Percentiles rank a stretch among this genome's conserved stretches.
Evolutionary conservation across 2,888 invertebrate genomes (phyloP).

Genomic region (Pogonocherus hispidulus): DNA sequence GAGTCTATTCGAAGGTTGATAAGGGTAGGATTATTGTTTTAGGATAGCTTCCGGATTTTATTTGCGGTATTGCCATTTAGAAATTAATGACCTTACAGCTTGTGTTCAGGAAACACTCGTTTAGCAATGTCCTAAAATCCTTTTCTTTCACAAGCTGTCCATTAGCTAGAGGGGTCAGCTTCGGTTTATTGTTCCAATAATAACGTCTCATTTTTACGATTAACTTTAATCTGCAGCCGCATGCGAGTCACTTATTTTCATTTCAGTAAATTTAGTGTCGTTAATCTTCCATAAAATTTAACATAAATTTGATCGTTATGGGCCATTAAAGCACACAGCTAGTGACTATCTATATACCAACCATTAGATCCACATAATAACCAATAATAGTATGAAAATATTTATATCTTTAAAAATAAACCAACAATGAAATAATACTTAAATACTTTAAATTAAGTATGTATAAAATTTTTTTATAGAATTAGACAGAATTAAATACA

Average conservation of each 20-base stretch:
- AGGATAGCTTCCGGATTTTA: constrained; percentile 25
- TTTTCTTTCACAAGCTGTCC: constrained; percentile 4
- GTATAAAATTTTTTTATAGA: too few species aligned
- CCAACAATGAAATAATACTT: too few species aligned
- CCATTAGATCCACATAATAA: too few species aligned
- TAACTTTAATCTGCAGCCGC: neutral
- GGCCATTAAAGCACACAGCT: too few species aligned
- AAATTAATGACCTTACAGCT: constrained; percentile 23
- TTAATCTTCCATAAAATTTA: neutral
- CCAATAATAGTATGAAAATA: too few species aligned
- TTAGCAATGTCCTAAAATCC: neutral
- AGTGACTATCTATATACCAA: too few species aligned
- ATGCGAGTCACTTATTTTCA: neutral
- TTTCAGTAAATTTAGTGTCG: neutral
- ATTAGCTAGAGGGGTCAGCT: neutral
- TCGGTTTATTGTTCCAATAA: neutral
- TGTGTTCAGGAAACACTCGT: constrained; percentile 5
- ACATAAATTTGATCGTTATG: too few species aligned
- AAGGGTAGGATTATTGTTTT: constrained; percentile 31
- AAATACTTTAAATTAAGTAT: too few species aligned
- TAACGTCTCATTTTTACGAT: neutral
- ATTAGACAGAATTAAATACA: too few species aligned
- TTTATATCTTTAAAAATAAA: too few species aligned
- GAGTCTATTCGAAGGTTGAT: constrained; percentile 25
- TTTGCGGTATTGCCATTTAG: constrained; percentile 27